Percentiles rank a stretch among this genome's conserved stretches.
These are phyloP conservation scores for Xyrichtys novacula DNA, from an alignment of 2,797 vertebrate genomes.

Conservation along the genomic window DNA sequence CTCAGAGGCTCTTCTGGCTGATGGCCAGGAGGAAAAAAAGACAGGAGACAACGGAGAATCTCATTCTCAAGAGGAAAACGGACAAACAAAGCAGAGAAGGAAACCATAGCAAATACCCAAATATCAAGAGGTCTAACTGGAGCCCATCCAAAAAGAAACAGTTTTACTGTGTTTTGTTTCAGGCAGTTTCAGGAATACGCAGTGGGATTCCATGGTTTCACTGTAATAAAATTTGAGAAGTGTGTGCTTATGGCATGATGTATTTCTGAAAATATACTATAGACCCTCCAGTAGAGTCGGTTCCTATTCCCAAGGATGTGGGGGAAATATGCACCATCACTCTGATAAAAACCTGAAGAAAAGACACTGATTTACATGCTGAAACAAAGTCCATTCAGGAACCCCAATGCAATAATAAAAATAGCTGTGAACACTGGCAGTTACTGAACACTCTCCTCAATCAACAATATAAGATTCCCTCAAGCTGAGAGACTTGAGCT, in stretches of 20 bases:
- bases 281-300: too few species aligned
- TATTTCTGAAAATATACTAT: too few species aligned
- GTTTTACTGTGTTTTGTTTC: slow-evolving; percentile 14
- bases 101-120: slow-evolving; percentile 37
- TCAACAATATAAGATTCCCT: background rate
- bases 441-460: background rate
- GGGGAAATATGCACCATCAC: too few species aligned
- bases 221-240: background rate
- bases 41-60: background rate
- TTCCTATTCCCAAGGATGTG: too few species aligned
- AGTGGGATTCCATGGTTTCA: background rate
- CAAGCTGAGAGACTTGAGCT: background rate
- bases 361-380: background rate
- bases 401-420: background rate
- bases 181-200: slow-evolving; percentile 10
- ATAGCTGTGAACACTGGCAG: background rate
- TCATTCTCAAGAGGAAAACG: slow-evolving; percentile 13
- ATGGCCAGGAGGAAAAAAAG: slow-evolving; percentile 17
- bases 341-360: background rate
- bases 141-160: slow-evolving; percentile 7
- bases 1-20: slow-evolving; percentile 32
- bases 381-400: background rate
- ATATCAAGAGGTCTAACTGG: slow-evolving; percentile 41
- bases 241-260: too few species aligned
- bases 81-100: slow-evolving; percentile 17